phyloP scores from a whole-genome alignment of 2,888 invertebrate genomes.

The Aphrophora alni region DNA sequence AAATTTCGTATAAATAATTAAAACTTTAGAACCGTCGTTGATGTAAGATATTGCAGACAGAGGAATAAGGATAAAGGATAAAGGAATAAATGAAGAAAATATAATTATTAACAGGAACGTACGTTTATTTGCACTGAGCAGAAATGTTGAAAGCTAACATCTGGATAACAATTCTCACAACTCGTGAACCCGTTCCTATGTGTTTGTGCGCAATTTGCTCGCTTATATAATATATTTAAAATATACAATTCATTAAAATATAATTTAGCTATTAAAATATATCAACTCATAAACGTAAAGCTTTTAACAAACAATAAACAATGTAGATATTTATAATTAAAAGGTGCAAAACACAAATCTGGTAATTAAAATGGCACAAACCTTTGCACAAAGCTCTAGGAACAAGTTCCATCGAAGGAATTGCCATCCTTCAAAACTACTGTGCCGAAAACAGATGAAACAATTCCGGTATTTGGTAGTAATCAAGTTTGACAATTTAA shows the following conservation, averaged over 20 bases:
- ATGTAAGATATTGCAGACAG: too few relatives aligned
- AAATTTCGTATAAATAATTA: too few relatives aligned
- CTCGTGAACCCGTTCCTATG: neutral
- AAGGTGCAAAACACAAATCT: constrained; percentile 15
- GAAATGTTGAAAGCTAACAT: constrained; percentile 39
- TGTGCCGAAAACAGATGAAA: constrained; percentile 29
- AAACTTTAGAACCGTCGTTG: too few relatives aligned
- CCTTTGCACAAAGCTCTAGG: neutral
- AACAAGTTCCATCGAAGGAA: constrained; percentile 1
- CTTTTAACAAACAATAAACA: constrained; percentile 13
- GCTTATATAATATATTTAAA: neutral
- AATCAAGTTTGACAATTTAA: constrained; percentile 31
- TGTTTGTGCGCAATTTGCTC: neutral
- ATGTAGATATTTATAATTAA: neutral
- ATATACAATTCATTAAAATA: constrained; percentile 6
- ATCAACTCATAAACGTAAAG: neutral
- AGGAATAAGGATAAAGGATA: too few relatives aligned
- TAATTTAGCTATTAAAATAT: constrained; percentile 9
- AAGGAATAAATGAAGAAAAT: too few relatives aligned
- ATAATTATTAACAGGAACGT: constrained; percentile 41
- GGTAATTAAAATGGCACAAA: neutral
- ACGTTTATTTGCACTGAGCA: constrained; percentile 44
- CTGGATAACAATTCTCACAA: constrained; percentile 28
- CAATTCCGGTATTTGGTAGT: constrained; percentile 19
- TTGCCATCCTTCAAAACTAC: constrained; percentile 17